A percentile compares a stretch with the other conserved stretches of the same genome.
Evolutionary conservation across 2,113 vertebrate genomes (phyloP).

Genomic region (Caranx melampygus): DNA sequence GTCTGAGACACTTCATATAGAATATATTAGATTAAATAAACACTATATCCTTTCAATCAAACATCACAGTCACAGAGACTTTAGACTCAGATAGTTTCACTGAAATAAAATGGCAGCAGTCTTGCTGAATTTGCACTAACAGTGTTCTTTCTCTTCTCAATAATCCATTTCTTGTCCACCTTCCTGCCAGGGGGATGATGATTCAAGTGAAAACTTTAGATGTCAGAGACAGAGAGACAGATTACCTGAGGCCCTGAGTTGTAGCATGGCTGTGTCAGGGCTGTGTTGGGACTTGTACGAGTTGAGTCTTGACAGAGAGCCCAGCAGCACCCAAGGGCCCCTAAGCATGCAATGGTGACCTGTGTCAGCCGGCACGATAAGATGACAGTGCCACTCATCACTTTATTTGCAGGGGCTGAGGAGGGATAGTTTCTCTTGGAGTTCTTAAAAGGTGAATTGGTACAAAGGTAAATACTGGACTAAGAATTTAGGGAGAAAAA

Average conservation of each 20-base stretch:
- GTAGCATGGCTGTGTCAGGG: constrained; percentile 61
- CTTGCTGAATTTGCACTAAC: constrained; percentile 11
- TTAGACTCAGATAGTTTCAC: neutral
- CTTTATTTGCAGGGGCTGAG: constrained; percentile 4
- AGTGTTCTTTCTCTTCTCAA: neutral
- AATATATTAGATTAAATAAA: constrained; percentile 1
- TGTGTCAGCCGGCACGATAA: constrained; percentile 58
- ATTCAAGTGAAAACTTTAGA: constrained; percentile 52
- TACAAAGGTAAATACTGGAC: neutral
- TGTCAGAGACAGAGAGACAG: constrained; percentile 55
- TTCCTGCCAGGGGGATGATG: constrained; percentile 31
- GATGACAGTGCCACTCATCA: constrained; percentile 79
- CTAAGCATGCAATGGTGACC: constrained; percentile 69
- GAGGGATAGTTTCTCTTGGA: neutral
- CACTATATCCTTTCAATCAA: neutral
- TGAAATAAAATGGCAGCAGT: neutral
- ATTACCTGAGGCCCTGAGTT: constrained; percentile 67
- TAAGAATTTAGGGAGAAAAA: neutral
- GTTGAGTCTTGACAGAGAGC: constrained; percentile 66
- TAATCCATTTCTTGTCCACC: constrained; percentile 26
- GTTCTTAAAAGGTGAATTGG: neutral
- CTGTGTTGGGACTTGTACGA: constrained; percentile 77
- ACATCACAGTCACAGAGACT: neutral
- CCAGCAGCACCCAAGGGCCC: constrained; percentile 50
- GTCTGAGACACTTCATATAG: too few species aligned